phyloP scores from a whole-genome alignment of 2,113 vertebrate genomes.

The Triplophysa dalaica region DNA sequence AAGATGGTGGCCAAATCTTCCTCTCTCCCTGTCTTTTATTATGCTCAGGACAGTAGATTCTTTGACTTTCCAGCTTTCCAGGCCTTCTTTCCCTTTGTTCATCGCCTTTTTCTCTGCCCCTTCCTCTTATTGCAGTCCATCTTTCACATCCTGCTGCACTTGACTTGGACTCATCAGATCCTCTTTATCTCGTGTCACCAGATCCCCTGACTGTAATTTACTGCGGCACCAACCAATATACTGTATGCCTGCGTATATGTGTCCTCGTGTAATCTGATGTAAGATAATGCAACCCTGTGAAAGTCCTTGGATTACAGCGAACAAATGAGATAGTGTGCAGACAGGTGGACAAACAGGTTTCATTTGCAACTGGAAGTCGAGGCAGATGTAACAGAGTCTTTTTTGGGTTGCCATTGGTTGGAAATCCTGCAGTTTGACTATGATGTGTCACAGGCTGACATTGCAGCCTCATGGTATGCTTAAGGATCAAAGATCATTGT shows the following conservation, averaged over 20 bases:
- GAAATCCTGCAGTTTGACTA: neutral
- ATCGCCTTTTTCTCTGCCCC: neutral
- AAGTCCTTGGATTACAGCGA: constrained; percentile 32
- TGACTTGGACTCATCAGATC: constrained; percentile 8
- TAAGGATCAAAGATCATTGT: neutral
- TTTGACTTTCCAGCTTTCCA: neutral
- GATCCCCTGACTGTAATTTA: constrained; percentile 13
- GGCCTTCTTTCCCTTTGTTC: neutral
- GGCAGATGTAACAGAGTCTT: neutral
- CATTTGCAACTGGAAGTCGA: neutral
- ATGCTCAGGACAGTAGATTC: neutral
- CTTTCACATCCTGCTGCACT: neutral
- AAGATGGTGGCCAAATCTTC: neutral
- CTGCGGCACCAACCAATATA: neutral
- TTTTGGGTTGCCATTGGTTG: neutral
- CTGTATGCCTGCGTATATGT: constrained; percentile 33
- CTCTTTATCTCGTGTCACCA: constrained; percentile 2
- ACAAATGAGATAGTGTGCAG: constrained; percentile 23
- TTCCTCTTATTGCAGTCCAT: neutral
- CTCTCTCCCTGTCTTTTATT: constrained; percentile 8
- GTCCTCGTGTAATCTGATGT: constrained; percentile 67
- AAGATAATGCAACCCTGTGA: constrained; percentile 63
- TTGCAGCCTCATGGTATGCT: neutral
- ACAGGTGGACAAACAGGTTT: constrained; percentile 24
- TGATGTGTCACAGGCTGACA: neutral